Evolutionary conservation across 2,113 vertebrate genomes (phyloP).

Genomic region (Proteles cristata): DNA sequence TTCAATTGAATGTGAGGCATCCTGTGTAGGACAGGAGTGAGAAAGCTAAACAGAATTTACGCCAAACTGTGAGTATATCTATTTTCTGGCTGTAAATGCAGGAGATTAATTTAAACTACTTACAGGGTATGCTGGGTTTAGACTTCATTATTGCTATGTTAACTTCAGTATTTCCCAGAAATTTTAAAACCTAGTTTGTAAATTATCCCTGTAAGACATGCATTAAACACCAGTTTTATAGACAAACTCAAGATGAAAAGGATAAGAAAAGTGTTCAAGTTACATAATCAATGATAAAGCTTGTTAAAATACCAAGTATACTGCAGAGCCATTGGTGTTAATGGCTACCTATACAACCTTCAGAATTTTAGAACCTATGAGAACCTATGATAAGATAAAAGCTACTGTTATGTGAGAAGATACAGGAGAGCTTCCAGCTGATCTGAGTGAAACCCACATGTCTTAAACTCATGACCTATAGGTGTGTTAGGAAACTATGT

Average conservation of each 20-base stretch:
- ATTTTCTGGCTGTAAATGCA: background rate
- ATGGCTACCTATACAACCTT: background rate
- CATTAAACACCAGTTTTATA: background rate
- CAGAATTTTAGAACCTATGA: background rate
- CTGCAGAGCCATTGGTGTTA: background rate
- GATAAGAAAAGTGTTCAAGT: background rate
- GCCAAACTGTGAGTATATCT: background rate
- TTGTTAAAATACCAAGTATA: background rate
- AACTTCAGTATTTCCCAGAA: background rate
- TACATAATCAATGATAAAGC: background rate
- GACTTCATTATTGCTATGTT: background rate
- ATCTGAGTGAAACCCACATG: background rate
- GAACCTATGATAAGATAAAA: background rate
- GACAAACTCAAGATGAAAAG: background rate
- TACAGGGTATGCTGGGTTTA: background rate
- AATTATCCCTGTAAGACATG: background rate
- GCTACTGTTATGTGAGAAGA: background rate
- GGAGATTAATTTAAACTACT: background rate
- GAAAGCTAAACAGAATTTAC: background rate
- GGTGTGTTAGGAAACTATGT: background rate
- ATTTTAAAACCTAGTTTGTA: background rate
- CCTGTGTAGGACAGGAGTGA: background rate
- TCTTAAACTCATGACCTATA: background rate
- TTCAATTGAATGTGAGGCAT: background rate
- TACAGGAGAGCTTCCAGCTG: background rate